A percentile compares a stretch with the other conserved stretches of the same genome.
These are phyloP conservation scores for Prionace glauca DNA, from an alignment of 2,797 vertebrate species.

Conservation along the genomic window DNA sequence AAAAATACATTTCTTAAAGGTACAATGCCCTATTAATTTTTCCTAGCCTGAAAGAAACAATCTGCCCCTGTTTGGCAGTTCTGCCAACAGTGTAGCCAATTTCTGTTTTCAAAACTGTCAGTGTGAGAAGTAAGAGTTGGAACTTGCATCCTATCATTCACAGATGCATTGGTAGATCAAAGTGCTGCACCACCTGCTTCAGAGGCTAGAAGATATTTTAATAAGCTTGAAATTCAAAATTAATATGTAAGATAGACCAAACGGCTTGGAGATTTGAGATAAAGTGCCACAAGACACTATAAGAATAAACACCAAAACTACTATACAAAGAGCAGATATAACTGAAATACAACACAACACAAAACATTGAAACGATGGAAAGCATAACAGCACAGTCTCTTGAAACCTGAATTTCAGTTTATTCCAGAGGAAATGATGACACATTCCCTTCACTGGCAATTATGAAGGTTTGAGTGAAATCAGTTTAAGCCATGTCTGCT, in stretches of 20 bases:
- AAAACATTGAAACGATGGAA: neutral
- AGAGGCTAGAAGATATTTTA: neutral
- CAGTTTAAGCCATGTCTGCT: neutral
- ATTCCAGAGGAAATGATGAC: neutral
- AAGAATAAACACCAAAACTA: neutral
- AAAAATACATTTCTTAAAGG: no score
- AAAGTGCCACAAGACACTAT: neutral
- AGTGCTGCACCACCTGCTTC: neutral
- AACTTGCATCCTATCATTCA: neutral
- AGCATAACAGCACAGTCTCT: neutral
- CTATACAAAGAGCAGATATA: neutral
- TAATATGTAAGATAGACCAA: neutral
- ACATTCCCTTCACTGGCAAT: neutral
- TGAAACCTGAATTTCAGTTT: neutral
- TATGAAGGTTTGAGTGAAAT: neutral
- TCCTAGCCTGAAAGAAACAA: neutral
- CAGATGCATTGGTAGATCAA: neutral
- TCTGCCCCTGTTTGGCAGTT: no score
- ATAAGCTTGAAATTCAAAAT: neutral
- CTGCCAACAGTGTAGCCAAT: neutral
- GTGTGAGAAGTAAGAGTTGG: constrained; percentile 6
- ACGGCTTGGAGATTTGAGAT: neutral
- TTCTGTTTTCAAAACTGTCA: neutral
- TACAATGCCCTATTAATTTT: neutral
- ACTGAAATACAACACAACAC: neutral